Evolutionary conservation across 2,113 vertebrate genomes (phyloP), one percentile per base, ranked within the genome.

Genomic region (Phalacrocorax aristotelis): DNA sequence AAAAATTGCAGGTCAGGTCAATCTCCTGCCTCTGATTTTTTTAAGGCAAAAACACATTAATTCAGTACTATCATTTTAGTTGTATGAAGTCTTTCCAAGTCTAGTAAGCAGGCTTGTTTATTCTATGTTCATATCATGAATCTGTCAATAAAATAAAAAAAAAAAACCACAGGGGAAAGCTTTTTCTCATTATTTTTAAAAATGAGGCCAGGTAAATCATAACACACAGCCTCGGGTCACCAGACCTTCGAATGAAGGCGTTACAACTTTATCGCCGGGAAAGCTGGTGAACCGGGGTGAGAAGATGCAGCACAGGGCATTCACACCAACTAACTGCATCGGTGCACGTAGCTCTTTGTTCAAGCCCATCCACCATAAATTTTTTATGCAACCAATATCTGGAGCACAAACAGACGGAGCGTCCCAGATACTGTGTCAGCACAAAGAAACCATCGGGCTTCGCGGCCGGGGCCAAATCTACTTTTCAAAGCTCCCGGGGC

Each of bases 91-190:
- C 26, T 46, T 79, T 7, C 46, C 12, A 58, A 78, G 46, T 13
- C 52, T 44, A 55, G 7, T 32, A 81, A 69, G 36, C 15, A 9
- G 14, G 1, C 4, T 20, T 36, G 69, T 69, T 69, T 42, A 55
- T 34, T n/a, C 42, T 36, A 70, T 9, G 5, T 52, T 60, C 34
- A 52, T 1, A 2, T 8, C 7, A 10, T 2, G 0, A 5, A 61
- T 20, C 12, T 22, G 20, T 19, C 22, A 8, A 26, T 9, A 83
- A 77, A 21, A 61, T 8, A 61, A 69, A 29, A 32, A 17, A 44
- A 61, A 69, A 32, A 36, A 1, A 54, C 10, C 38, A 18, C 0
- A 0, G 5, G 1, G 8, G 2, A 46, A 34, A 40, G 38, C 0
- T n/a, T 70, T 70, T 9, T 34, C 11, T 17, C 49, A 7, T 11